Evolutionary conservation across 1,140 invertebrate genomes (phyloP).

Genomic region (Lepidostoma basale): DNA sequence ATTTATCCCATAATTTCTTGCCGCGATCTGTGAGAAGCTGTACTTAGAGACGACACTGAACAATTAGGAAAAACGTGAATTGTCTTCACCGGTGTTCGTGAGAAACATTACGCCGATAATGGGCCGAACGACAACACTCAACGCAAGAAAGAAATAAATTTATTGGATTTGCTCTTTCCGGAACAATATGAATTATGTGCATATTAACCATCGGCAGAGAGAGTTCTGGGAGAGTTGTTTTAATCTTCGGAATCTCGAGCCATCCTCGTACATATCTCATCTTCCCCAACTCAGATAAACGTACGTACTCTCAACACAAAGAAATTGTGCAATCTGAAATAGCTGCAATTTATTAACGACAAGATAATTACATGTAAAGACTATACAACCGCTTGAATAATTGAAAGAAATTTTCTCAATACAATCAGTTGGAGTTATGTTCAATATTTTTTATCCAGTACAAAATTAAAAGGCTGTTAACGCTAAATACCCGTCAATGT

Average conservation of each 20-base stretch:
- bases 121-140: constrained; percentile 11
- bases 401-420: too few species aligned
- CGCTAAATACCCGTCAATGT: too few species aligned
- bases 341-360: too few species aligned
- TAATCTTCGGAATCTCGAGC: background rate
- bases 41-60: background rate
- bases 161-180: constrained; percentile 15
- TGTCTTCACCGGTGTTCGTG: constrained; percentile 26
- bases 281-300: too few species aligned
- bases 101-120: background rate
- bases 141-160: constrained; percentile 20
- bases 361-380: too few species aligned
- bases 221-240: constrained; percentile 6
- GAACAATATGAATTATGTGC: constrained; percentile 27
- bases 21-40: constrained; percentile 15
- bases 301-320: too few species aligned
- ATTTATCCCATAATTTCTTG: constrained; percentile 30
- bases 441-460: too few species aligned
- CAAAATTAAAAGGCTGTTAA: too few species aligned
- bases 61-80: constrained; percentile 35
- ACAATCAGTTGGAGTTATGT: too few species aligned
- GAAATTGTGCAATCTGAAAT: too few species aligned
- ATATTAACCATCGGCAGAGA: constrained; percentile 19
- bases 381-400: too few species aligned
- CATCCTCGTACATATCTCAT: too few species aligned